phyloP scores from a whole-genome alignment of 2,113 vertebrate genomes.

The Dicaeum eximium region DNA sequence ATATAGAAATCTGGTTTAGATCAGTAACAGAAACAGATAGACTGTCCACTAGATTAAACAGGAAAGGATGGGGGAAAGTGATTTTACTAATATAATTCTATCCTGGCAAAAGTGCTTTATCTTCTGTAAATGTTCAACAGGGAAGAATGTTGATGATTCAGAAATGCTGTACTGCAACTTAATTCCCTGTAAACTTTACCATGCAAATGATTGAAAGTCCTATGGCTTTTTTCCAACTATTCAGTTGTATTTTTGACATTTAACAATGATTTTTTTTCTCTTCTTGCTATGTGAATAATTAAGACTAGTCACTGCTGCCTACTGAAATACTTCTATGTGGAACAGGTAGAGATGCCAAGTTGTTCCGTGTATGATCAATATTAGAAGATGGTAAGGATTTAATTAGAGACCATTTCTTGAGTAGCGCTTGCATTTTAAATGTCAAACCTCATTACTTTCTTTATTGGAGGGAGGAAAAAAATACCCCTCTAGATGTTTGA shows the following conservation, averaged over 20 bases:
- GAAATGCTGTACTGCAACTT: not conserved
- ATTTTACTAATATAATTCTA: not conserved
- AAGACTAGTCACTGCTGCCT: not conserved
- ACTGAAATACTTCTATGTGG: not conserved
- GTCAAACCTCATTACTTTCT: not conserved
- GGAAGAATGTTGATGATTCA: not conserved
- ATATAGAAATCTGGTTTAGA: not conserved
- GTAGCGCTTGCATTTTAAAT: not conserved
- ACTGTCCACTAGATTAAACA: not conserved
- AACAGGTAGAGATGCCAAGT: not conserved
- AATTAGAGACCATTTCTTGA: not conserved
- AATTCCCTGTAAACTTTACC: not conserved
- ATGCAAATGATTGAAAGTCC: not conserved
- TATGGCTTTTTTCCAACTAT: not conserved
- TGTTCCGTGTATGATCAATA: not conserved
- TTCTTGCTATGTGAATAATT: not conserved
- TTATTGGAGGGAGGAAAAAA: not conserved
- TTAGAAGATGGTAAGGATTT: not conserved
- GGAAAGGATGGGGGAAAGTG: not conserved
- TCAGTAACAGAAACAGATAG: not conserved
- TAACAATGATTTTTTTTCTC: not conserved
- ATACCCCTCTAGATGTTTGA: not conserved
- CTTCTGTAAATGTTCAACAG: not conserved
- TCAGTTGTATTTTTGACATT: not conserved
- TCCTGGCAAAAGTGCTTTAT: not conserved